Base-by-base conservation (phyloP, 35 echinoderm and acorn worm genomes). In the Heliocidaris erythrogramma region DNA sequence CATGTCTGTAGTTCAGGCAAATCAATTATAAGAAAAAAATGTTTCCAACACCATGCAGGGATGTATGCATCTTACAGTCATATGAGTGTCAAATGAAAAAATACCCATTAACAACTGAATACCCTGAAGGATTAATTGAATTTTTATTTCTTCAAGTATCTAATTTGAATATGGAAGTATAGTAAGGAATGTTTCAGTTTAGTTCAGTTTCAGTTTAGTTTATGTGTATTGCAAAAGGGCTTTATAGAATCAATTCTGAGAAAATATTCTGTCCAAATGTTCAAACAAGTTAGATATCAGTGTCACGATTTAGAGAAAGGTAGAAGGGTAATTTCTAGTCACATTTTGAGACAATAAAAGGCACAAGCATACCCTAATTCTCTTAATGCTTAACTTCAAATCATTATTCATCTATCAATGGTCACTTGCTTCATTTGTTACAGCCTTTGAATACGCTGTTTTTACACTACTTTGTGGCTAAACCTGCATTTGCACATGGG, bases 401-500 rank as follows among this genome's bases (percentile, higher is more conserved):
- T n/a, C n/a, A n/a, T 56, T 14, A 56, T 56, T 56, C 52, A 56
- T 56, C 52, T 78, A 21, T 18, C n/a, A n/a, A n/a, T 21, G 5
- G 27, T 7, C 27, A n/a, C 27, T 21, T 27, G 21, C n/a, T 21
- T 78, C 27, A n/a, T 96, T 96, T 94, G 49, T 94, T 94, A 48
- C 96, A 99, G 98, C 96, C 98, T 14, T 94, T 99, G 65, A 99
- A 99, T 93, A 96, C 95, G 5, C 95, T 97, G 48, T 99, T 99
- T 52, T 93, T 99, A 95, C 98, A 99, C 86, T 99, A 99, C 95
- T 99, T 99, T 96, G 98, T 96, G 29, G 97, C 98, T 27, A 99
- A 99, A 94, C 86, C 93, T 88, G 98, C 96, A 88, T 99, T 99
- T 92, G 96, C 98, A 47, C 98, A 96, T 96, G 98, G 98, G 47